Evolutionary conservation across 2,113 vertebrate species (phyloP).

Genomic region (Cynocephalus volans): DNA sequence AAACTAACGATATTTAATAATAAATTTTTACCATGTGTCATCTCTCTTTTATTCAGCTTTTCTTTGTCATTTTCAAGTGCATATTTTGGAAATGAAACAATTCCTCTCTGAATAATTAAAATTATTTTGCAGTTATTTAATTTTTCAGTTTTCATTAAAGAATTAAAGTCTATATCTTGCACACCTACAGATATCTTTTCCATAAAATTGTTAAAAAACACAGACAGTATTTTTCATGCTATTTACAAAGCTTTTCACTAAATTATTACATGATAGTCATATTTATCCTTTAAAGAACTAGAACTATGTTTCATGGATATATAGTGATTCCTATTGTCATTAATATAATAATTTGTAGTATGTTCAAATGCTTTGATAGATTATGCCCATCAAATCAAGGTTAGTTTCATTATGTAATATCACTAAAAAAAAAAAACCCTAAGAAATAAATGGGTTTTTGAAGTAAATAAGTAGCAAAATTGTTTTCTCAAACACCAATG

Average conservation of each 20-base stretch:
- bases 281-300: background rate
- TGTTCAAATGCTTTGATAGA: background rate
- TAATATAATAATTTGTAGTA: conserved; percentile 45
- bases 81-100: background rate
- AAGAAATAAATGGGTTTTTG: background rate
- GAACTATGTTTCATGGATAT: background rate
- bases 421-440: background rate
- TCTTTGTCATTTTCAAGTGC: background rate
- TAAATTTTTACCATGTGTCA: background rate
- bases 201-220: background rate
- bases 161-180: background rate
- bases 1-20: background rate
- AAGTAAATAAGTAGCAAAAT: background rate
- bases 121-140: background rate
- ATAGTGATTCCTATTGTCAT: background rate
- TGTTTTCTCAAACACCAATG: background rate
- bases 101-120: background rate
- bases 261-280: background rate
- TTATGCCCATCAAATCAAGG: background rate
- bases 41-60: background rate
- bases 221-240: background rate
- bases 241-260: background rate
- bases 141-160: background rate
- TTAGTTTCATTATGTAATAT: background rate
- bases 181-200: background rate